A percentile compares a stretch with the other conserved stretches of the same genome.
These are phyloP conservation scores for Copidosoma aretas DNA, from an alignment of 2,888 invertebrate genomes.

Conservation along the genomic window DNA sequence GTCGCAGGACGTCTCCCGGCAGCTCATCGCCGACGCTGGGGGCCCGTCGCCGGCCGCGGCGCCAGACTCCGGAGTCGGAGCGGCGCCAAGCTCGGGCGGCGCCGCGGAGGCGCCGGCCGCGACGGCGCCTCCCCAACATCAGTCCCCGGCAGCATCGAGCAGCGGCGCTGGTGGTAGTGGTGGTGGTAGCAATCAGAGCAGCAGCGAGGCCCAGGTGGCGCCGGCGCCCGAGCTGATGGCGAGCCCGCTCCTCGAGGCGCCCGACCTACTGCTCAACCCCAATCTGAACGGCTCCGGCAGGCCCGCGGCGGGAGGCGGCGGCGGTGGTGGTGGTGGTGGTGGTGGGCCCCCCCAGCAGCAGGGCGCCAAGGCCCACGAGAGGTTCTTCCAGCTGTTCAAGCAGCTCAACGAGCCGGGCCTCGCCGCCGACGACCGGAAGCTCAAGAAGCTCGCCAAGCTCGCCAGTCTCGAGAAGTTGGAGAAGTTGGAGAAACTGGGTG, in stretches of 20 bases:
- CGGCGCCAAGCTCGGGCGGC: slow-evolving; percentile 9
- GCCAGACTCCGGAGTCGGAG: background rate
- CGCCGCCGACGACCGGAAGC: slow-evolving; percentile 7
- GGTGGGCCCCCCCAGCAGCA: too few relatives aligned
- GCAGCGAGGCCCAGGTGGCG: background rate
- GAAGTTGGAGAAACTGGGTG: slow-evolving; percentile 55
- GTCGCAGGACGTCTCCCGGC: background rate
- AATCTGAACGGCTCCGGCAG: slow-evolving; percentile 58
- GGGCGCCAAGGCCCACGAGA: slow-evolving; percentile 62
- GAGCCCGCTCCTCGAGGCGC: slow-evolving; percentile 52
- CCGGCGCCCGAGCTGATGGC: slow-evolving; percentile 3
- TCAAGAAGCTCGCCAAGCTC: slow-evolving; percentile 48
- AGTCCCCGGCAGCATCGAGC: slow-evolving; percentile 7
- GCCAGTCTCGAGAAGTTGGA: slow-evolving; percentile 52
- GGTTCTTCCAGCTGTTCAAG: slow-evolving; percentile 62
- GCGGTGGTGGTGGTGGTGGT: too few relatives aligned
- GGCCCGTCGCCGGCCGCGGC: background rate
- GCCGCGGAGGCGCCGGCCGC: background rate
- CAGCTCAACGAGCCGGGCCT: slow-evolving; percentile 48
- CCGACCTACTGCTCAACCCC: slow-evolving; percentile 58
- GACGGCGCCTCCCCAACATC: background rate
- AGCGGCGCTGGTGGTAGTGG: slow-evolving; percentile 17
- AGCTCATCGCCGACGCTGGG: background rate
- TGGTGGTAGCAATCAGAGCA: background rate
- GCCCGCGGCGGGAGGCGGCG: too few relatives aligned